Conservation (phyloP, 2,888 invertebrate genomes). For the Helleia helle region DNA sequence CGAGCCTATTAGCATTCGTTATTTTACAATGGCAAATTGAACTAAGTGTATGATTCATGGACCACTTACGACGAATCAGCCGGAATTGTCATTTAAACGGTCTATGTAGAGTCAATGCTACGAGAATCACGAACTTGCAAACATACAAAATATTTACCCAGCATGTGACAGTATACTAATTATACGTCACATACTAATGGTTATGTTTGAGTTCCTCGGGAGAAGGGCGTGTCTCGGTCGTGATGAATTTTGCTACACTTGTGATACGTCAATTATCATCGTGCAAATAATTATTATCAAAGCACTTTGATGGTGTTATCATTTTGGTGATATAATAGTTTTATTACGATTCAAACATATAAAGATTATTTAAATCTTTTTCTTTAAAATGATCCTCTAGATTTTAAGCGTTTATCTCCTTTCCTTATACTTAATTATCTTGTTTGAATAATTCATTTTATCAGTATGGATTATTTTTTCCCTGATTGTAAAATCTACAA, state of each 20-base stretch:
- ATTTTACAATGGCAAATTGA: constrained; percentile 4
- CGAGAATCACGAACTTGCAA: constrained; percentile 14
- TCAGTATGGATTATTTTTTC: no score
- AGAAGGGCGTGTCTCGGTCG: constrained; percentile 1
- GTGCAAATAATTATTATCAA: not conserved
- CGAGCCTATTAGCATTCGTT: not conserved
- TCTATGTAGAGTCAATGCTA: constrained; percentile 12
- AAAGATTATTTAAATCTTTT: not conserved
- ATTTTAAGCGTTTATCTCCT: no score
- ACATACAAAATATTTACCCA: constrained; percentile 3
- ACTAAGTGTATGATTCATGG: constrained; percentile 5
- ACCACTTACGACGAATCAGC: not conserved
- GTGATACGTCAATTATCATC: not conserved
- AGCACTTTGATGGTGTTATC: not conserved
- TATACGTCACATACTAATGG: constrained; percentile 3
- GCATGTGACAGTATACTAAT: constrained; percentile 2
- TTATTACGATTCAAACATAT: not conserved
- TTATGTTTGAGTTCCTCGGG: no score
- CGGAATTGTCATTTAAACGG: constrained; percentile 10
- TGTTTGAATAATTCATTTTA: no score
- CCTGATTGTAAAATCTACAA: not conserved
- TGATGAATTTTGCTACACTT: not conserved
- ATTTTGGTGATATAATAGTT: not conserved
- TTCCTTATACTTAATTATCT: no score
- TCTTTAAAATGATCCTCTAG: not conserved